Conservation (phyloP, 2,888 invertebrate species). For the Drosophila dives region DNA sequence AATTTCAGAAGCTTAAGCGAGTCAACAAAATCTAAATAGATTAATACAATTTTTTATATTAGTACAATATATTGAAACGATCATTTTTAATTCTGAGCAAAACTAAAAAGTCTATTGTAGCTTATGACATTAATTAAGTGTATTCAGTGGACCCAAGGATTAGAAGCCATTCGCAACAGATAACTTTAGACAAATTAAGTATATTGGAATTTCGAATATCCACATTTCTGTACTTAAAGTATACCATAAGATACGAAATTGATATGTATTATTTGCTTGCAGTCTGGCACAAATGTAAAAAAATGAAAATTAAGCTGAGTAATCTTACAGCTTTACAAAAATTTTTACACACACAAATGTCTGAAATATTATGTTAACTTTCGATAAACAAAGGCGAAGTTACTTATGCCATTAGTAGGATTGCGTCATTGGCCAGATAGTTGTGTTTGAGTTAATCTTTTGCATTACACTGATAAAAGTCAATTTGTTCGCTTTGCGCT, state of each 20-base stretch:
- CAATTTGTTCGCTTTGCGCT: slow-evolving; percentile 42
- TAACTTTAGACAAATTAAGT: background rate
- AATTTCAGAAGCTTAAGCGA: slow-evolving; percentile 58
- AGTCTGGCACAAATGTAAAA: background rate
- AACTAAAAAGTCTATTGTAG: background rate
- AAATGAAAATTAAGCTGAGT: background rate
- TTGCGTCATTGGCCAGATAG: slow-evolving; percentile 16
- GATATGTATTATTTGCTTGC: background rate
- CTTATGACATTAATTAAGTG: background rate
- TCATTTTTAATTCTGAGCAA: background rate
- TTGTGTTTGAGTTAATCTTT: slow-evolving; percentile 52
- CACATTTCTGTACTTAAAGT: background rate
- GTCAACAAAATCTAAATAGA: slow-evolving; percentile 42
- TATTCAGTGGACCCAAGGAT: background rate
- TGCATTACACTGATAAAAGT: slow-evolving; percentile 45
- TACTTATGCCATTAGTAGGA: slow-evolving; percentile 23
- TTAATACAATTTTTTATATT: slow-evolving; percentile 24
- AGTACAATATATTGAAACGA: background rate
- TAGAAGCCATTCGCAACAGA: background rate
- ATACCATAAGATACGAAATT: background rate
- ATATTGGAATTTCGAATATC: background rate
- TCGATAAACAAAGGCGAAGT: background rate
- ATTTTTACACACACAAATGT: background rate
- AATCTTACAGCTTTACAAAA: background rate
- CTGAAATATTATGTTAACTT: background rate